Base-by-base conservation (phyloP, 2,888 invertebrate species). In the Tridacna gigas region DNA sequence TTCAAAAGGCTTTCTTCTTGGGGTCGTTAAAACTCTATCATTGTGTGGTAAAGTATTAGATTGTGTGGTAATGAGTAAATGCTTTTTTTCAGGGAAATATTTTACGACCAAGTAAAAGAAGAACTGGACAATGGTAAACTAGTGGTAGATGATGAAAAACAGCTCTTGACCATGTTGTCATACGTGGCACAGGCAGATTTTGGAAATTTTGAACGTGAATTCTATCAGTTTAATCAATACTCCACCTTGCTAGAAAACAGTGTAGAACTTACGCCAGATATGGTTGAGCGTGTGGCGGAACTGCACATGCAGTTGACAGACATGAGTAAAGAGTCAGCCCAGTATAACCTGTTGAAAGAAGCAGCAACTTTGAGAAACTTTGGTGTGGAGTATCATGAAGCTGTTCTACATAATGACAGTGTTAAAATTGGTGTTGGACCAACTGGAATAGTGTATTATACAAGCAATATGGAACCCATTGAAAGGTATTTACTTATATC, bases 281-380 rank as follows among this genome's bases (percentile, higher is more conserved):
- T 90, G 74, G 76, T 90, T 0, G 74, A 83, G 37, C 82, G 83
- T 26, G 88, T 94, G 12, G 77, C 89, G 25, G 83, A 84, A 66
- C 88, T 90, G 66, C 94, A 94, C 84, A 74, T 79, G 18, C 78
- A 86, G 47, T 96, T 96, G 74, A 92, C 95, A 93, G 96, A 96
- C 20, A 97, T 97, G 96, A 96, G 96, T 83, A 95, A 96, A 13
- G 96, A 97, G n/a, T 96, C 97, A 63, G 97, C 97, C 3, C 97
- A 97, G 93, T 98, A 98, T 95, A 97, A 97, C 96, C 95, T 98
- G 63, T 95, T 98, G 73, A 97, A 97, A 93, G 97, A 97, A 94
- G 97, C 97, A 79, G 97, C 97, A 11, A 96, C 96, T 86, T 95
- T 97, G 89, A 97, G 97, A 89, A 97, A 97, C 51, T 98, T 97